Evolutionary conservation across 1,140 invertebrate genomes (phyloP).

Genomic region (Caenorhabditis latens): DNA sequence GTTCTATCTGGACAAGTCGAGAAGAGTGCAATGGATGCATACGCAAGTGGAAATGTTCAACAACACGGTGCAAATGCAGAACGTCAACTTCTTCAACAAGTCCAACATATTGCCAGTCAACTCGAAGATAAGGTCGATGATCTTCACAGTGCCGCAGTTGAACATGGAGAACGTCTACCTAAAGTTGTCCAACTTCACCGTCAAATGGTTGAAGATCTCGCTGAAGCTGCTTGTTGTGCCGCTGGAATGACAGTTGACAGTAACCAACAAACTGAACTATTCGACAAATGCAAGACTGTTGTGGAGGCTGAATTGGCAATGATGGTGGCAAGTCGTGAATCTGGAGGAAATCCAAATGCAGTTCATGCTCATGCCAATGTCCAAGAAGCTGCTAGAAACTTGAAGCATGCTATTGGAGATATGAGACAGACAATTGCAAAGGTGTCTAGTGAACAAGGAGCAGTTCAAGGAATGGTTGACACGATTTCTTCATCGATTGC

Average conservation of each 20-base stretch:
- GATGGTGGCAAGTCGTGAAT: slow-evolving; percentile 88
- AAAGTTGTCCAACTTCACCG: slow-evolving; percentile 57
- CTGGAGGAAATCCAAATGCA: slow-evolving; percentile 87
- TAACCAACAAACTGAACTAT: slow-evolving; percentile 84
- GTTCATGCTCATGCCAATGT: slow-evolving; percentile 71
- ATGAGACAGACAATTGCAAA: slow-evolving; percentile 86
- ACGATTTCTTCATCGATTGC: slow-evolving; percentile 89
- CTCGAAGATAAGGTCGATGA: slow-evolving; percentile 41
- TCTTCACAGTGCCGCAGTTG: slow-evolving; percentile 47
- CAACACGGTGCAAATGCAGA: slow-evolving; percentile 28
- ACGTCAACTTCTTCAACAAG: slow-evolving; percentile 40
- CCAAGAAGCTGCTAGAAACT: slow-evolving; percentile 76
- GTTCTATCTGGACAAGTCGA: slow-evolving; percentile 86
- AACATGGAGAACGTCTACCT: slow-evolving; percentile 59
- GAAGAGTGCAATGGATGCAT: slow-evolving; percentile 86
- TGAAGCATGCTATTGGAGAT: slow-evolving; percentile 86
- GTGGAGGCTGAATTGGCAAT: slow-evolving; percentile 90
- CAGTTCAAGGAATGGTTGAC: slow-evolving; percentile 86
- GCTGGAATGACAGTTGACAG: slow-evolving; percentile 56
- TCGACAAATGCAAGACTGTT: slow-evolving; percentile 94
- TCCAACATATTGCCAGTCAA: slow-evolving; percentile 35
- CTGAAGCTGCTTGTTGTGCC: slow-evolving; percentile 53
- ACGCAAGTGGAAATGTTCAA: slow-evolving; percentile 41
- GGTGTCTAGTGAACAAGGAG: slow-evolving; percentile 87
- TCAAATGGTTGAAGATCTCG: slow-evolving; percentile 57